A percentile compares a stretch with the other conserved stretches of the same genome.
phyloP scores from a whole-genome alignment of 2,113 vertebrate species.

The Neotoma lepida region DNA sequence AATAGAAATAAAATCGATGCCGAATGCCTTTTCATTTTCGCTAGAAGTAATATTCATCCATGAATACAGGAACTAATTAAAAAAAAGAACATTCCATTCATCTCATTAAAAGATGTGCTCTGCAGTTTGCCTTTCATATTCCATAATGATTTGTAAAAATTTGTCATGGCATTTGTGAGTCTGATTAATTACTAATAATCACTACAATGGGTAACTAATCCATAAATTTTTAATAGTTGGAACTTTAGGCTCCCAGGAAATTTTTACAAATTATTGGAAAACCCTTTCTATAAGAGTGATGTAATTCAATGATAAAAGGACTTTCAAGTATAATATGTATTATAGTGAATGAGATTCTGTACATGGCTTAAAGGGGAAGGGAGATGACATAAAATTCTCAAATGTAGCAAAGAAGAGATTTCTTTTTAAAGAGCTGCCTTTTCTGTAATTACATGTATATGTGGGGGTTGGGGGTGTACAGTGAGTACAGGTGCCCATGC shows the following conservation, averaged over 20 bases:
- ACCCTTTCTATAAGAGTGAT: background rate
- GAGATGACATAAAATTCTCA: background rate
- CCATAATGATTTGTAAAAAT: conserved; percentile 53
- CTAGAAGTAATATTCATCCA: conserved; percentile 16
- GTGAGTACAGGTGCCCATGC: background rate
- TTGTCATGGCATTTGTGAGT: background rate
- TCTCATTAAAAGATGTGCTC: conserved; percentile 50
- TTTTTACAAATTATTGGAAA: background rate
- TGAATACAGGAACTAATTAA: conserved; percentile 61
- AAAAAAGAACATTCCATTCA: conserved; percentile 28
- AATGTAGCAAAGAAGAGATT: background rate
- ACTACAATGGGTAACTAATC: conserved; percentile 5
- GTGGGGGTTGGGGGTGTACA: background rate
- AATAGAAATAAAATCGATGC: conserved; percentile 39
- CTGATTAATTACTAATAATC: conserved; percentile 52
- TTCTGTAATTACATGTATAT: background rate
- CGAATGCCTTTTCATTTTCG: conserved; percentile 35
- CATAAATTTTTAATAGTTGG: background rate
- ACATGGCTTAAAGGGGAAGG: background rate
- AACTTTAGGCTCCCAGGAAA: conserved; percentile 12
- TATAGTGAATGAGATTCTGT: background rate
- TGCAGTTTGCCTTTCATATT: conserved; percentile 45
- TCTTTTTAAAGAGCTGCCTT: background rate
- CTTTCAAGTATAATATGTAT: background rate
- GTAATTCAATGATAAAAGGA: conserved; percentile 2